phyloP scores from a whole-genome alignment of 2,888 invertebrate genomes.

The Cristatella mucedo region DNA sequence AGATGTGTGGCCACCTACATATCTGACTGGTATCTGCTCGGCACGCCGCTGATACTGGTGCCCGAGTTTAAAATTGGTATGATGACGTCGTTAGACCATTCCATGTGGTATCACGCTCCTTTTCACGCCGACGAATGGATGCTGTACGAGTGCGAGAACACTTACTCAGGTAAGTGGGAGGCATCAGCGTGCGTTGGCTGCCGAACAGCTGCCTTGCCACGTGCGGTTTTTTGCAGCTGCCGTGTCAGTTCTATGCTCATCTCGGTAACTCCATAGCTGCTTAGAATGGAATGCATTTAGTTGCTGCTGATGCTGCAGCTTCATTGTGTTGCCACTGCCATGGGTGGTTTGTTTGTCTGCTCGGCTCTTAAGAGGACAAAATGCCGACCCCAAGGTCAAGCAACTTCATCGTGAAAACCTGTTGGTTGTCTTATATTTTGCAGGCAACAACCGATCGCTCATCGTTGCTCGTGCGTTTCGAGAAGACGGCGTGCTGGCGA shows the following conservation, averaged over 20 bases:
- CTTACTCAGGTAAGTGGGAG: slow-evolving; percentile 27
- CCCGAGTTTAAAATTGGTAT: slow-evolving; percentile 22
- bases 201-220: too few relatives aligned
- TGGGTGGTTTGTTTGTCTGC: neutral
- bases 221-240: too few relatives aligned
- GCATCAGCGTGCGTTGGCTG: too few relatives aligned
- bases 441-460: slow-evolving; percentile 33
- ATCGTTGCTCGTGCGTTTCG: slow-evolving; percentile 38
- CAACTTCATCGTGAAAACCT: neutral
- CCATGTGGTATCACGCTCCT: slow-evolving; percentile 39
- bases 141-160: slow-evolving; percentile 37
- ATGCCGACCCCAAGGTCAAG: too few relatives aligned
- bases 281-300: too few relatives aligned
- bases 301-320: neutral
- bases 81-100: slow-evolving; percentile 38
- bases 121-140: slow-evolving; percentile 40
- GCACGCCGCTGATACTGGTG: too few relatives aligned
- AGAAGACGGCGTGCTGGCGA: slow-evolving; percentile 35
- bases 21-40: slow-evolving; percentile 31
- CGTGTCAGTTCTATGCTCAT: too few relatives aligned
- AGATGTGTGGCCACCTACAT: slow-evolving; percentile 38
- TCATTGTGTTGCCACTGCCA: neutral
- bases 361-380: too few relatives aligned
- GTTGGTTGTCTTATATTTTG: slow-evolving; percentile 12
- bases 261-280: too few relatives aligned